Evolutionary conservation across 2,113 vertebrate genomes (phyloP), one percentile per base, ranked within the genome.

Genomic region (Pelusios castaneus): DNA sequence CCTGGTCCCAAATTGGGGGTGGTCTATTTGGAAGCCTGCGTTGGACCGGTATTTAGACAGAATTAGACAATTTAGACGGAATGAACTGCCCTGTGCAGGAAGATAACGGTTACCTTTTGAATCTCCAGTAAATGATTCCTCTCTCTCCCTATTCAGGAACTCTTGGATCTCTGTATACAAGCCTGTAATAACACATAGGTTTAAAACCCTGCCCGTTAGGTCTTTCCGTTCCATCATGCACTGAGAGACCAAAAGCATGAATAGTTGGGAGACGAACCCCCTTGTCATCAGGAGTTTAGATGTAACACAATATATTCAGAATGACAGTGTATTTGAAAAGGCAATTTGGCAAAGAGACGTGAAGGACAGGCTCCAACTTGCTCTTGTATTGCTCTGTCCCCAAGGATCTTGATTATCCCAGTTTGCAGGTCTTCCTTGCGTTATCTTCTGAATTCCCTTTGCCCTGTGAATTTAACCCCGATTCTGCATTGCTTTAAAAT

Each of bases 311-410:
- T 4, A 49, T 94, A 90, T 90, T 2, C 54, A 51, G 79, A 93
- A 84, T 21, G 10, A 60, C 9, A n/a, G 47, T 1, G 29, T 29
- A 0, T n/a, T 79, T 89, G 52, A 96, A 97, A 91, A 95, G 82
- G 76, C 88, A 82, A 76, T 93, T 95, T 85, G 93, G 70, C 60
- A 82, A 84, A 87, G 76, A 94, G 84, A 95, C 91, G 93, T 92
- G 89, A 94, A 96, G 92, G 91, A 93, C 86, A 90, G 88, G 86
- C 58, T 89, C 85, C 79, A 78, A 94, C 80, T 1, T 94, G 84
- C 86, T 58, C 82, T 91, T 87, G 60, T 1, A 22, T 45, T 82
- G 80, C 84, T 87, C 91, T 90, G 93, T 63, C 89, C 93, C 0
- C 19, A 67, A 67, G 17, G n/a, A 38, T n/a, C 63, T 38, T 8